Base-by-base conservation (phyloP, 2,113 vertebrate species). In the Lutjanus erythropterus region DNA sequence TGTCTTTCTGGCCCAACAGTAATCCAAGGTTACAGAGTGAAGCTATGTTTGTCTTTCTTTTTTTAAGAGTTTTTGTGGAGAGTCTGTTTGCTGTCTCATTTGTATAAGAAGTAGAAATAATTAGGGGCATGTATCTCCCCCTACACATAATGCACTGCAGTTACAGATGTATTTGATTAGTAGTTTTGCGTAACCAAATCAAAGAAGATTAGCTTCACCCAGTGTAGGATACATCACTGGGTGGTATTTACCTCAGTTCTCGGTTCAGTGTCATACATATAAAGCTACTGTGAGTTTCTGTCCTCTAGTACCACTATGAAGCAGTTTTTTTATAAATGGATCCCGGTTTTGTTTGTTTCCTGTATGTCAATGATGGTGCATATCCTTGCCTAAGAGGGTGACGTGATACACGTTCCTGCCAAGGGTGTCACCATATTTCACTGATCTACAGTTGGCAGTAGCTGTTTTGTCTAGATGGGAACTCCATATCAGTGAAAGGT, bases 1-100 rank as follows among this genome's bases (percentile, higher is more conserved):
- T 60, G 15, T 46, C 53, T 76, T 60, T 77, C 21, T 68, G 60
- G 23, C 49, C 27, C 4, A 52, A 44, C 25, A 41, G 18, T 56
- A 19, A 61, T 60, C n/a, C n/a, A 31, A 41, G 49, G 46, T 68
- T 69, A 8, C 52, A 41, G 46, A 75, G 21, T 25, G 4, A 50
- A 71, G 47, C 1, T 12, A 6, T 49, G 19, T 55, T 67, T 55
- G 14, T n/a, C 33, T 29, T 52, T 42, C 64, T 58, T 37, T 9
- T 60, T 33, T 4, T 21, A 5, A 35, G 12, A 21, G 10, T 56
- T 16, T 55, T 9, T 15, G 35, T 58, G 2, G 18, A 35, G 3
- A 15, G 6, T 59, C 19, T 25, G 15, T 44, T 65, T 52, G 35
- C 61, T n/a, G 18, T 31, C 27, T 66, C 15, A 44, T 44, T 27